Evolutionary conservation across 1,140 invertebrate species (phyloP), one percentile per base, ranked within the genome.

Genomic region (Armadillidium nasatum): DNA sequence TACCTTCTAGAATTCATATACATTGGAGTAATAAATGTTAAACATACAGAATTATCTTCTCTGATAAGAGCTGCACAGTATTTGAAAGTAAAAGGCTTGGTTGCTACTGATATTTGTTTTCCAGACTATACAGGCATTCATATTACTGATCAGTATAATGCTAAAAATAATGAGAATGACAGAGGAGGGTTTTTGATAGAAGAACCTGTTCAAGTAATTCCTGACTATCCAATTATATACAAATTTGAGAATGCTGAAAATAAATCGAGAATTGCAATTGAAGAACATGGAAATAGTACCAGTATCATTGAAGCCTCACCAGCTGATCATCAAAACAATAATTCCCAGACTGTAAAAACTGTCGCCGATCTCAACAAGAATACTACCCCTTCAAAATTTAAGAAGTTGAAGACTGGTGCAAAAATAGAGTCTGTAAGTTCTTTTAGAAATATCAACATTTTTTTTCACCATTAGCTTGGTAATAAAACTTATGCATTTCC

Each of bases 1-100:
- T 76, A 76, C 54, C 73, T 80, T 43, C 72, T 80, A 68, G 79
- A 80, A 33, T 80, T 77, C 75, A 80, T 80, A 74, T 80, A 80
- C 75, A 69, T 80, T 73, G 79, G 79, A 66, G 79, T 78, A 74
- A 76, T 80, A 67, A 80, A 80, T 76, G 79, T 80, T 22, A 75
- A 76, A 68, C 79, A 80, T 67, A 78, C 74, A 75, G 79, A 80
- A 68, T 78, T 80, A 69, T 77, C 79, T 10, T 78, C 76, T 71
- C 71, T 80, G 71, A 80, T 80, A 45, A 78, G 77, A 72, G 79
- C 79, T 22, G 79, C 79, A 6, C 76, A 80, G 73, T 78, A 78
- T 66, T 68, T 80, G 10, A 69, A 76, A 70, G 76, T 80, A 46
- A 80, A 80, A 44, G 79, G 79, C 19, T 74, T 80, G 45, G 79